phyloP scores from a whole-genome alignment of 2,797 vertebrate genomes.

The Synaphobranchus kaupii region DNA sequence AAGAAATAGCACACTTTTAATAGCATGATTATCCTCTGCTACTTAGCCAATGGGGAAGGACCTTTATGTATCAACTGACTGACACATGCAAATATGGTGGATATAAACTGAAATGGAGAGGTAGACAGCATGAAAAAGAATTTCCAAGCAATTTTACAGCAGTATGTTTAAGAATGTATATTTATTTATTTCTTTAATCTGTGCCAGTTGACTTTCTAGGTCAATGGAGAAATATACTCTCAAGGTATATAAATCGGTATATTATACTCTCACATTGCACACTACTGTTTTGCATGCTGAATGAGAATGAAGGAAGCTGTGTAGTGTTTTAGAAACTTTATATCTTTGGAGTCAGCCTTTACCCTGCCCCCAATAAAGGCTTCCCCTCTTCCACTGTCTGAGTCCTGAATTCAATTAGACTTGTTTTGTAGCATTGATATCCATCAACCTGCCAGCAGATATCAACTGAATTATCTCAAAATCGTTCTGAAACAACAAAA shows the following conservation, averaged over 20 bases:
- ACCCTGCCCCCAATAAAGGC: neutral
- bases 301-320: neutral
- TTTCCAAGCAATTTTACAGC: neutral
- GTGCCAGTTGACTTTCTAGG: conserved; percentile 22
- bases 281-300: neutral
- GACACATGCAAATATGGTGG: neutral
- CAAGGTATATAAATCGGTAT: neutral
- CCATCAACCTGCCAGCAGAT: neutral
- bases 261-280: neutral
- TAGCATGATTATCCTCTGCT: neutral
- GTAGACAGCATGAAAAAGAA: neutral
- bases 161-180: neutral
- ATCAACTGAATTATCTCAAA: conserved; percentile 15
- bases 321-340: neutral
- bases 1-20: neutral
- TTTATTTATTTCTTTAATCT: conserved; percentile 14
- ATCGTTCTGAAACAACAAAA: neutral
- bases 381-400: neutral
- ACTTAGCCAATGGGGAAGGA: neutral
- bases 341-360: neutral
- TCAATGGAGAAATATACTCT: conserved; percentile 19
- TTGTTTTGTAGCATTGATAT: conserved; percentile 3
- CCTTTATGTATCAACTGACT: neutral
- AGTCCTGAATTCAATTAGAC: neutral
- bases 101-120: neutral